A percentile compares a stretch with the other conserved stretches of the same genome.
phyloP scores from a whole-genome alignment of 2,113 vertebrate genomes.

The Eublepharis macularius region DNA sequence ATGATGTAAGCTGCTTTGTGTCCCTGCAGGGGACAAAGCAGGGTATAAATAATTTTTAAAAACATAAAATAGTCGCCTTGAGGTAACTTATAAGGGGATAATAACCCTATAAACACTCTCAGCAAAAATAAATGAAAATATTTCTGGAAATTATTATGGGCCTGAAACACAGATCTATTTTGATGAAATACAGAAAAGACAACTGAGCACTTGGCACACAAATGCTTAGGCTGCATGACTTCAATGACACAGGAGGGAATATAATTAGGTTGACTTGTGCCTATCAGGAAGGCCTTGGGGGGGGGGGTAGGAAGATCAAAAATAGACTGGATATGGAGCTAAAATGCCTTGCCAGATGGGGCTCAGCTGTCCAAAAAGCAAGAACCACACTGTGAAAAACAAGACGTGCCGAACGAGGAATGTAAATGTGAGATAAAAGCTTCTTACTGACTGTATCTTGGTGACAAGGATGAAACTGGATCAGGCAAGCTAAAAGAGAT shows the following conservation, averaged over 20 bases:
- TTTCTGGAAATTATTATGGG: neutral
- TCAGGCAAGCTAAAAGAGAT: neutral
- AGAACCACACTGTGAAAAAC: neutral
- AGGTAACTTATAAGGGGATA: too few species aligned
- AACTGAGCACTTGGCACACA: slow-evolving; percentile 25
- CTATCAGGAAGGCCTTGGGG: slow-evolving; percentile 56
- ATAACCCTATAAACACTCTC: too few species aligned
- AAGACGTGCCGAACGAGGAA: slow-evolving; percentile 4
- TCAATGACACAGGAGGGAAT: slow-evolving; percentile 44
- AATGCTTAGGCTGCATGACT: slow-evolving; percentile 33
- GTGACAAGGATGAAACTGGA: neutral
- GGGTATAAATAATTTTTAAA: too few species aligned
- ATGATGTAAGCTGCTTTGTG: too few species aligned
- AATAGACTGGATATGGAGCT: slow-evolving; percentile 53
- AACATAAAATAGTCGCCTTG: too few species aligned
- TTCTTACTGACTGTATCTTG: neutral
- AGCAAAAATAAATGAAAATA: neutral
- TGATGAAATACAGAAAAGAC: slow-evolving; percentile 2
- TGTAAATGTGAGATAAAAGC: neutral
- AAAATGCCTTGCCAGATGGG: slow-evolving; percentile 26
- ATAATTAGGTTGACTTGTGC: slow-evolving; percentile 64
- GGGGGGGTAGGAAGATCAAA: slow-evolving; percentile 39
- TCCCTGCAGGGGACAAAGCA: too few species aligned
- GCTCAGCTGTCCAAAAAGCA: slow-evolving; percentile 36
- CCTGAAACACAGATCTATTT: neutral